A percentile compares a stretch with the other conserved stretches of the same genome.
Conservation (phyloP, 2,797 vertebrate species). For the Pseudocheirus occidentalis region DNA sequence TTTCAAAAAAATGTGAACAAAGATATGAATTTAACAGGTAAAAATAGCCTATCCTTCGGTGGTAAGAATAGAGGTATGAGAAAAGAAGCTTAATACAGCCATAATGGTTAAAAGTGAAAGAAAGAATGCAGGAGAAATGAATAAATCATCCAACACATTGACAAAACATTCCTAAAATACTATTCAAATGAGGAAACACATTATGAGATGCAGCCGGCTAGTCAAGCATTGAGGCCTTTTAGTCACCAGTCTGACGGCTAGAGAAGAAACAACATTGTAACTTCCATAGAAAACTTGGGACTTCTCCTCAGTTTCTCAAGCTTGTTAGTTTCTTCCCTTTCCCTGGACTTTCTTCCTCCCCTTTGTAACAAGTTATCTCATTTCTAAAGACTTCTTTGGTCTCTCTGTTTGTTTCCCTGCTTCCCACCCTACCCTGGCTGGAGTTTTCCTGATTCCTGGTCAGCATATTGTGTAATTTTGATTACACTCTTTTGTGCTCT, state of each 20-base stretch:
- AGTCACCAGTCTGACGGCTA: constrained; percentile 43
- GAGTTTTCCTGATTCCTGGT: not conserved
- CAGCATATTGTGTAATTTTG: constrained; percentile 32
- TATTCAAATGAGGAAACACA: constrained; percentile 81
- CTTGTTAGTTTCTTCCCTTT: constrained; percentile 5
- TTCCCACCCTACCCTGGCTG: not conserved
- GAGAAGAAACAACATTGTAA: constrained; percentile 37
- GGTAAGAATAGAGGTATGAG: constrained; percentile 4
- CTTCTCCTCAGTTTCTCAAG: constrained; percentile 58
- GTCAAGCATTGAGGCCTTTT: constrained; percentile 55
- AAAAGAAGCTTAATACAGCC: constrained; percentile 61
- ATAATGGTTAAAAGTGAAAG: constrained; percentile 38
- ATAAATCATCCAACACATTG: constrained; percentile 74
- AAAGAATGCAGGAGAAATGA: constrained; percentile 70
- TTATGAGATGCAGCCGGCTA: constrained; percentile 65
- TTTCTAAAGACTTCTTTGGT: constrained; percentile 41
- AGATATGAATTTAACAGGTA: constrained; percentile 36
- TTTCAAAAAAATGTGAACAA: constrained; percentile 48
- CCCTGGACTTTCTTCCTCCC: not conserved
- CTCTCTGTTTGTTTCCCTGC: not conserved
- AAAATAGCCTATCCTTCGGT: constrained; percentile 4
- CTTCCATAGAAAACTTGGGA: constrained; percentile 25
- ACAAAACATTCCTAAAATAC: constrained; percentile 83
- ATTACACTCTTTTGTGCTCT: constrained; percentile 39
- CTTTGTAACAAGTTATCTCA: not conserved